Evolutionary conservation across 1,140 invertebrate species (phyloP), one percentile per base, ranked within the genome.

Genomic region (Micrasema minimum): DNA sequence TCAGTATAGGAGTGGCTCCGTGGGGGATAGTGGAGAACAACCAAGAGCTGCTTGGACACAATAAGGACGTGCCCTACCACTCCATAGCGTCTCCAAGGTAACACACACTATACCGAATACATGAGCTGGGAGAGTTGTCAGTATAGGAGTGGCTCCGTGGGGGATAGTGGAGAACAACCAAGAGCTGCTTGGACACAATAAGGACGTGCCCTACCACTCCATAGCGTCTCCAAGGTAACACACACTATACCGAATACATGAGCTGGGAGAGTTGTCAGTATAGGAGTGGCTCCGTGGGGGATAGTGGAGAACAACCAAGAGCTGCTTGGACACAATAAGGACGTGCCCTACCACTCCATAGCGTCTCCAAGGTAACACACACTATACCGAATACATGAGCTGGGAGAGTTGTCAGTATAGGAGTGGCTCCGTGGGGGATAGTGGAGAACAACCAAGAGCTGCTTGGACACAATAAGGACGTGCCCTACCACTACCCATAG

Each of bases 251-350:
- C n/a, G n/a, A n/a, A n/a, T n/a, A n/a, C n/a, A n/a, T n/a, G 94
- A 50, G 93, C 94, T 72, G 95, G 95, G 71, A 89, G 96, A 37
- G 93, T 97, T 20, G 93, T 98, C 70, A 95, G 94, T 78, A 96
- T 99, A 77, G 97, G 97, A 46, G 97, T 99, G 72, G 95, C 96
- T 6, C 97, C 97, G 1, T 99, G 97, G 97, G 97, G 97, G 46
- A 94, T 99, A 78, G 91, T 99, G 23, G 96, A 99, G 80, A 95
- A 96, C 78, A 92, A 95, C 78, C 90, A 96, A 74, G 94, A 97
- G 78, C 88, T 99, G 5, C 88, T 97, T 72, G 92, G 93, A 0
- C 88, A 89, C 55, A 94, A 93, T 74, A 87, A 90, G 73, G 94
- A 96, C 79, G 90, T 95, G 51, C 90, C 92, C 41, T 96, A 95